phyloP scores from a whole-genome alignment of 2,797 vertebrate species.

The Leuciscus waleckii region DNA sequence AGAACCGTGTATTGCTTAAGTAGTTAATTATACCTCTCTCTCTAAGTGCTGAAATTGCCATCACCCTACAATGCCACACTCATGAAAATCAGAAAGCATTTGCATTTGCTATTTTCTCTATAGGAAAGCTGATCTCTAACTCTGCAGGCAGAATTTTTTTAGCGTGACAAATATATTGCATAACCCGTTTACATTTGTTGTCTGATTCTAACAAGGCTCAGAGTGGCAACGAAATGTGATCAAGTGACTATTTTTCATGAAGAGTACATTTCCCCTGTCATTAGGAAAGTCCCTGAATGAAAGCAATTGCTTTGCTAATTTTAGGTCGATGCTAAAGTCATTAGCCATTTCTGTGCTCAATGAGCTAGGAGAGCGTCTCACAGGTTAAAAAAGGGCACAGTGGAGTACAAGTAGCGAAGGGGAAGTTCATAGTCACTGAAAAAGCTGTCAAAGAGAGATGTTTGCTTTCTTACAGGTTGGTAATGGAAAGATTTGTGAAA shows the following conservation, averaged over 20 bases:
- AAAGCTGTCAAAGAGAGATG: conserved; percentile 9
- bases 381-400: conserved; percentile 27
- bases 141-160: conserved; percentile 18
- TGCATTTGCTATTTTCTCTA: conserved; percentile 49
- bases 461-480: conserved; percentile 36
- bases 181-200: conserved; percentile 16
- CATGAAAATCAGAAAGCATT: conserved; percentile 51
- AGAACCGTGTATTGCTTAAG: conserved; percentile 56
- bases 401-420: conserved; percentile 12
- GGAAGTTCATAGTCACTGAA: conserved; percentile 19
- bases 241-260: conserved; percentile 39
- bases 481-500: conserved; percentile 40
- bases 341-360: conserved; percentile 49
- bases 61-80: conserved; percentile 52
- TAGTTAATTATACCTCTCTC: conserved; percentile 58
- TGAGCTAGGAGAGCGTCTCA: conserved; percentile 12
- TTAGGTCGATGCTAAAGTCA: conserved; percentile 57
- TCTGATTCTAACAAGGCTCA: conserved; percentile 15
- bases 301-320: conserved; percentile 58
- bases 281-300: conserved; percentile 43
- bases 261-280: conserved; percentile 27
- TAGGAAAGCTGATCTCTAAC: conserved; percentile 31
- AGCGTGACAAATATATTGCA: not conserved
- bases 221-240: conserved; percentile 26
- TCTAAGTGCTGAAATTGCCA: conserved; percentile 56